These are phyloP conservation scores for Dolomedes plantarius DNA, from an alignment of 2,888 invertebrate genomes.

Conservation along the genomic window DNA sequence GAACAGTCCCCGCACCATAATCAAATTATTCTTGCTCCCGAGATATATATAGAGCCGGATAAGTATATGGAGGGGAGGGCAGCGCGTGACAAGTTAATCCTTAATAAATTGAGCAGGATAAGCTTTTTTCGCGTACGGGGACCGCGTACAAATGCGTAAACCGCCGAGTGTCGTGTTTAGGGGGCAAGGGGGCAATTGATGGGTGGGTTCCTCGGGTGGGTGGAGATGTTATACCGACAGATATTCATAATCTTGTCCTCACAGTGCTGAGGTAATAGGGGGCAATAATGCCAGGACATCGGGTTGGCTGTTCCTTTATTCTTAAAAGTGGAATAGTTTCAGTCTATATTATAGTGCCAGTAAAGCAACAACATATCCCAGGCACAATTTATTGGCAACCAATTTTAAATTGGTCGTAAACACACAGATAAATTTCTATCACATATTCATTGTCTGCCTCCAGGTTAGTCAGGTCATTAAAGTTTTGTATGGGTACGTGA, in stretches of 20 bases:
- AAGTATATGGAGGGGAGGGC: constrained; percentile 56
- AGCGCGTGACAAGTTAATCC: constrained; percentile 72
- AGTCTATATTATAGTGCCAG: no score
- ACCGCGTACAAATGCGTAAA: constrained; percentile 67
- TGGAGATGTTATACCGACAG: background rate
- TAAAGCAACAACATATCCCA: no score
- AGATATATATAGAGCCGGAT: constrained; percentile 10
- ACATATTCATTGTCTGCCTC: no score
- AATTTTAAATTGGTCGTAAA: no score
- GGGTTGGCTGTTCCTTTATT: no score
- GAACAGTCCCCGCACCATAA: constrained; percentile 61
- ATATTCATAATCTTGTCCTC: background rate
- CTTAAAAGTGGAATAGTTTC: no score
- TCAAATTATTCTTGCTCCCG: constrained; percentile 65
- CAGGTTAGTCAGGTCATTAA: no score
- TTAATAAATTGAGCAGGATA: constrained; percentile 73
- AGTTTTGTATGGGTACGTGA: no score
- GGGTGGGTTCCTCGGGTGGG: background rate
- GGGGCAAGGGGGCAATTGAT: constrained; percentile 60
- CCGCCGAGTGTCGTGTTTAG: constrained; percentile 39
- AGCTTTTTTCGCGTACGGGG: constrained; percentile 73
- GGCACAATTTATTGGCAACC: no score
- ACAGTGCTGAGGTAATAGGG: background rate
- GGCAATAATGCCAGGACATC: no score
- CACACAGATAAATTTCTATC: no score